These are phyloP conservation scores for Drosophila mettleri DNA, from an alignment of 2,888 invertebrate genomes.

Conservation along the genomic window DNA sequence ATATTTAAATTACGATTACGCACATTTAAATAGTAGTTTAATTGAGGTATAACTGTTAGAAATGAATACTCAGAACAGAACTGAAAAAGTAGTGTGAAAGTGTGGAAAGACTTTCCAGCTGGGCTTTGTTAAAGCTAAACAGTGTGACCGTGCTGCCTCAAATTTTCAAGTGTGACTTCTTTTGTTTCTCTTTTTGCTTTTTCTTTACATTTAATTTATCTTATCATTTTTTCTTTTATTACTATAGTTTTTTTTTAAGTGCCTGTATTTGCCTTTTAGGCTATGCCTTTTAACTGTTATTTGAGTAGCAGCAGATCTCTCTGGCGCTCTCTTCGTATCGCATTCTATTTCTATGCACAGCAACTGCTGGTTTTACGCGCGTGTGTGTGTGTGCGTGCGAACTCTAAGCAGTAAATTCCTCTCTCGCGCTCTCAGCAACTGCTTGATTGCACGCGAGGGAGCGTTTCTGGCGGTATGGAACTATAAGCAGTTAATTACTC, in stretches of 20 bases:
- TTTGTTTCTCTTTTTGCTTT: constrained; percentile 6
- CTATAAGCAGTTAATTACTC: neutral
- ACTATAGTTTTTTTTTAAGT: constrained; percentile 32
- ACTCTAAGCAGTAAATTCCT: constrained; percentile 5
- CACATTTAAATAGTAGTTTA: constrained; percentile 50
- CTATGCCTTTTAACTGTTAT: constrained; percentile 49
- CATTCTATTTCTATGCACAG: constrained; percentile 34
- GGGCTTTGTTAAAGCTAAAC: constrained; percentile 40
- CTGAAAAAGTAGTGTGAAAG: constrained; percentile 14
- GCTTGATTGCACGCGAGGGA: constrained; percentile 6
- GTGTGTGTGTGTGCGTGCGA: neutral
- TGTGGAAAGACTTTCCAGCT: constrained; percentile 28
- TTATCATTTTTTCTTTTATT: constrained; percentile 4
- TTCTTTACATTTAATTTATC: constrained; percentile 22
- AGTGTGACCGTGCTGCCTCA: constrained; percentile 41
- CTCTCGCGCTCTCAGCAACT: constrained; percentile 16
- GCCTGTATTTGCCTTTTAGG: constrained; percentile 44
- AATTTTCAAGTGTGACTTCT: constrained; percentile 5
- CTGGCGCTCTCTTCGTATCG: constrained; percentile 31
- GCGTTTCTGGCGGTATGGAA: constrained; percentile 1
- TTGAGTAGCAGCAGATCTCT: constrained; percentile 6
- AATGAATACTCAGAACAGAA: constrained; percentile 34
- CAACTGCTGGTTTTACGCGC: constrained; percentile 17
- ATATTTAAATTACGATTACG: constrained; percentile 14
- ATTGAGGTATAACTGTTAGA: constrained; percentile 36